Evolutionary conservation across 2,113 vertebrate genomes (phyloP).

Genomic region (Mastomys natalensis): DNA sequence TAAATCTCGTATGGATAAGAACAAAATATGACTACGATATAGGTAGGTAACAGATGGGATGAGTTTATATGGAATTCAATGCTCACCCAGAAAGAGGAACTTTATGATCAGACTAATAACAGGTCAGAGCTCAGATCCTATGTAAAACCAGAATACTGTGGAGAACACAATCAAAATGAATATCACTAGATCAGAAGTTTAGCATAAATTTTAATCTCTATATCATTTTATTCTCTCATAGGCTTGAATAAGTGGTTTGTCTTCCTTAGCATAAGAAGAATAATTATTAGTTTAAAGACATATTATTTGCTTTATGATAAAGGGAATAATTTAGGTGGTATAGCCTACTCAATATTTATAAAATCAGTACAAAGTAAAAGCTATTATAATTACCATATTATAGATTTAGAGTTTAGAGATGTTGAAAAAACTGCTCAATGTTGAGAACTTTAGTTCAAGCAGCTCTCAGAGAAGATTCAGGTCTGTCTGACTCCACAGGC

Average conservation of each 20-base stretch:
- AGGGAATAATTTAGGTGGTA: not conserved
- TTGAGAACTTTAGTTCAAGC: conserved; percentile 33
- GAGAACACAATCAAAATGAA: too few species aligned
- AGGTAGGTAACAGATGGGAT: too few species aligned
- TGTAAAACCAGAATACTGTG: too few species aligned
- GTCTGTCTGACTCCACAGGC: not conserved
- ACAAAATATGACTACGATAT: too few species aligned
- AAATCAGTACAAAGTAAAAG: not conserved
- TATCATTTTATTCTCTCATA: conserved; percentile 6
- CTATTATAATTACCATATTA: not conserved
- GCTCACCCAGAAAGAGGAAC: too few species aligned
- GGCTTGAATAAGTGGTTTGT: not conserved
- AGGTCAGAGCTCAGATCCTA: too few species aligned
- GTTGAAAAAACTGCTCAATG: not conserved
- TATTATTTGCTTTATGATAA: conserved; percentile 2
- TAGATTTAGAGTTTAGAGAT: conserved; percentile 18
- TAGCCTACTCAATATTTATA: not conserved
- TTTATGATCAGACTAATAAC: too few species aligned
- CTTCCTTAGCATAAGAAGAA: not conserved
- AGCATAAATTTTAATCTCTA: not conserved
- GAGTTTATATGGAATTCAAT: too few species aligned
- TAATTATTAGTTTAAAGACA: not conserved
- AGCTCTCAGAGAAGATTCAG: conserved; percentile 17
- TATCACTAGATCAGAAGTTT: not conserved
- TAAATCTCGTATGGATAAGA: too few species aligned